phyloP scores from a whole-genome alignment of 2,113 vertebrate species.

The Neoarius graeffei region DNA sequence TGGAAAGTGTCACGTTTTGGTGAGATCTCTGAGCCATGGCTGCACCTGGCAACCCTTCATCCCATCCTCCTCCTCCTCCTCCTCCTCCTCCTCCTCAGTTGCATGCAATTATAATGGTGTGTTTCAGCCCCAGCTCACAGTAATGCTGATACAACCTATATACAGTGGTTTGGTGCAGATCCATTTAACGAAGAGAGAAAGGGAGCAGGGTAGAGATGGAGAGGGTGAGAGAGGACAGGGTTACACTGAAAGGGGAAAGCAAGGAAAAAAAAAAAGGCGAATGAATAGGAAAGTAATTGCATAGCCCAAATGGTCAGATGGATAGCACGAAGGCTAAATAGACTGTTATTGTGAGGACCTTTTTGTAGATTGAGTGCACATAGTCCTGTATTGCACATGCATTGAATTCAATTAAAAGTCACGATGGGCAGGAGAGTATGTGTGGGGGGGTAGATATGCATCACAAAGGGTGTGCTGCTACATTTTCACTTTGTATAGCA shows the following conservation, averaged over 20 bases:
- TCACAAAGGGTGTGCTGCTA: not conserved
- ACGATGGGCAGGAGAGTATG: not conserved
- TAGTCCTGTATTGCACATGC: conserved; percentile 16
- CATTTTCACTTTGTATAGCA: not conserved
- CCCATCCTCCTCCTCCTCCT: conserved; percentile 10
- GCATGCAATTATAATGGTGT: conserved; percentile 1
- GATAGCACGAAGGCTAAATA: conserved; percentile 36
- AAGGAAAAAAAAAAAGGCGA: not conserved
- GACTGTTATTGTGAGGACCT: conserved; percentile 31
- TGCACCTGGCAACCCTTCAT: conserved; percentile 23
- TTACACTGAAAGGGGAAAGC: not conserved
- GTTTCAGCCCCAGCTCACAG: conserved; percentile 6
- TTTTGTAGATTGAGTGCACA: conserved; percentile 40
- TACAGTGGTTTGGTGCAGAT: not conserved
- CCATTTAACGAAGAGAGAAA: not conserved
- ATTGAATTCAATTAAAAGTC: conserved; percentile 26
- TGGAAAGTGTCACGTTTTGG: conserved; percentile 38
- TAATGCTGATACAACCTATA: not conserved
- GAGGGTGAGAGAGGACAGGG: not conserved
- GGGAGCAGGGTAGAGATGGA: not conserved
- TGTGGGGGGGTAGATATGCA: not conserved
- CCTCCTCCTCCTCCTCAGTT: conserved; percentile 34
- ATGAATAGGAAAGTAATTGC: conserved; percentile 40
- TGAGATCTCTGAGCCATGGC: conserved; percentile 20
- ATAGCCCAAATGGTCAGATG: conserved; percentile 34